Percentiles rank a stretch among this genome's conserved stretches.
These are phyloP conservation scores for Enteromius thamalakanensis DNA, from an alignment of 2,797 vertebrate species.

Conservation along the genomic window DNA sequence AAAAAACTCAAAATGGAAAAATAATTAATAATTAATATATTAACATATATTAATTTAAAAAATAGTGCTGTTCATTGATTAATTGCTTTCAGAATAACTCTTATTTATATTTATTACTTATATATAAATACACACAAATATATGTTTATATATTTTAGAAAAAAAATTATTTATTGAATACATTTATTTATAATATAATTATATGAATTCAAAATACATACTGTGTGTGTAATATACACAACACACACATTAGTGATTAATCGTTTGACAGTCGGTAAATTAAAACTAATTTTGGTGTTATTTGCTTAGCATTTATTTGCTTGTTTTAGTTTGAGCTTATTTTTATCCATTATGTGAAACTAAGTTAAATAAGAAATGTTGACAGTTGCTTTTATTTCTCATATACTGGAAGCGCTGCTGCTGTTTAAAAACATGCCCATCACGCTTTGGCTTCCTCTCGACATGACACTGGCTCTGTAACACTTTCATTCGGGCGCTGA, in stretches of 20 bases:
- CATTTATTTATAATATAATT: too few species aligned
- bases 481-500: conserved; percentile 48
- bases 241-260: too few species aligned
- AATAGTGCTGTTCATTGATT: too few species aligned
- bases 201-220: too few species aligned
- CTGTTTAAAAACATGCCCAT: neutral
- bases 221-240: too few species aligned
- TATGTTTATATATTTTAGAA: too few species aligned
- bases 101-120: too few species aligned
- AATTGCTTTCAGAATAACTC: too few species aligned
- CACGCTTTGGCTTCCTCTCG: neutral
- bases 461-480: conserved; percentile 39
- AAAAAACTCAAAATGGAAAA: neutral
- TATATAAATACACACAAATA: too few species aligned
- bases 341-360: neutral
- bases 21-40: too few species aligned
- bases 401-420: neutral
- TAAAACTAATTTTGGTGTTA: neutral
- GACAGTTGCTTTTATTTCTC: neutral
- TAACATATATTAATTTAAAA: neutral
- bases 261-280: too few species aligned
- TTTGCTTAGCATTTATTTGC: neutral
- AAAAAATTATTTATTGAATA: too few species aligned
- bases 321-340: neutral
- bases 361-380: neutral